Conservation (phyloP, 2,797 vertebrate genomes). For the Peromyscus eremicus region DNA sequence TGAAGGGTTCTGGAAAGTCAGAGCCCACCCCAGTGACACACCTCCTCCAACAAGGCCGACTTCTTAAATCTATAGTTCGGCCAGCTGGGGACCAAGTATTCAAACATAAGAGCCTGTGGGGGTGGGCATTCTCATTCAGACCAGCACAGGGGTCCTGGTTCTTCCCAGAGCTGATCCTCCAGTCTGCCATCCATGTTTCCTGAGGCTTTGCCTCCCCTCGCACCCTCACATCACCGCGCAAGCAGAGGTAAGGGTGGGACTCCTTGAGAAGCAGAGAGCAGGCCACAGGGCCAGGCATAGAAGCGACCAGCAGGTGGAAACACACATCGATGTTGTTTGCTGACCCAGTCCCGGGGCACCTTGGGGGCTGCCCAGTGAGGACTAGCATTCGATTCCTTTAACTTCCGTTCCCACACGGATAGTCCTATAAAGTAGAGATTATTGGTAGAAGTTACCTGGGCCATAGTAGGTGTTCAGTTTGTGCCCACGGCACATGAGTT, state of each 20-base stretch:
- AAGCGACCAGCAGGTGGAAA: neutral
- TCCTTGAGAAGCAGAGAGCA: conserved; percentile 13
- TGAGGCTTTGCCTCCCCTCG: neutral
- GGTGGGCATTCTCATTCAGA: neutral
- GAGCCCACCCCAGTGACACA: neutral
- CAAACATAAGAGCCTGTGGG: neutral
- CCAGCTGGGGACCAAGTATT: neutral
- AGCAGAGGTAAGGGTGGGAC: neutral
- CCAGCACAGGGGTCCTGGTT: neutral
- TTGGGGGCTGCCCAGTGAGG: neutral
- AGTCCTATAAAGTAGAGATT: neutral
- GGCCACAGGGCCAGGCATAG: neutral
- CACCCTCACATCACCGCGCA: neutral
- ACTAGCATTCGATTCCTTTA: neutral
- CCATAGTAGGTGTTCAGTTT: neutral
- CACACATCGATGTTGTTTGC: neutral
- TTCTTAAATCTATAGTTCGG: neutral
- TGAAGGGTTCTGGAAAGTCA: neutral
- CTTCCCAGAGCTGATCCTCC: neutral
- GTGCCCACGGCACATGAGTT: neutral
- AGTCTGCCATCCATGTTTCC: neutral
- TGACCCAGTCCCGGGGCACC: neutral
- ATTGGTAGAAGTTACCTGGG: neutral
- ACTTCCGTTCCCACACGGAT: neutral
- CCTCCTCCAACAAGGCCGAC: neutral